Conservation (phyloP, 2,888 invertebrate species). For the Euclidia mi region DNA sequence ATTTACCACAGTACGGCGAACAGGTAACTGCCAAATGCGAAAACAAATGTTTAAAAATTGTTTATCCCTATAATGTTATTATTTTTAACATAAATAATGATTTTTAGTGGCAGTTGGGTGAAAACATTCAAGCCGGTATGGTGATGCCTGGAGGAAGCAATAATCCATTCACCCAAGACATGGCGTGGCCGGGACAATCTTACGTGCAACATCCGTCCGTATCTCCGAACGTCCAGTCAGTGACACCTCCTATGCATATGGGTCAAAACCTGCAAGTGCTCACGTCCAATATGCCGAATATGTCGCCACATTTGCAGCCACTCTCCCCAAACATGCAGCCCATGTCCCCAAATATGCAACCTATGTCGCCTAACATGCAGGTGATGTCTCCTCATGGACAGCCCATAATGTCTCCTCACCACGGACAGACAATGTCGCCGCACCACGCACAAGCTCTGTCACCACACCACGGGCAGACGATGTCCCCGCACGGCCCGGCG, state of each 20-base stretch:
- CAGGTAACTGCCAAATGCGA: no score
- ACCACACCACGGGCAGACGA: slow-evolving; percentile 21
- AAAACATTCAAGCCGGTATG: slow-evolving; percentile 42
- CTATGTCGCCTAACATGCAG: slow-evolving; percentile 26
- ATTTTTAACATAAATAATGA: background rate
- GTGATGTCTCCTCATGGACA: slow-evolving; percentile 23
- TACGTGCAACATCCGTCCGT: slow-evolving; percentile 27
- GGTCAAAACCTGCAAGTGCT: slow-evolving; percentile 29
- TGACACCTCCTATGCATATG: slow-evolving; percentile 19
- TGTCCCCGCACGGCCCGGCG: slow-evolving; percentile 30
- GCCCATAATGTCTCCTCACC: slow-evolving; percentile 18
- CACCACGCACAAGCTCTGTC: slow-evolving; percentile 31
- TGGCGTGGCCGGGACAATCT: slow-evolving; percentile 32
- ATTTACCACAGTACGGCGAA: slow-evolving; percentile 59
- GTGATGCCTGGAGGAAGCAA: slow-evolving; percentile 45
- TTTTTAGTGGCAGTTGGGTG: slow-evolving; percentile 23
- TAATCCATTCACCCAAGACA: slow-evolving; percentile 43
- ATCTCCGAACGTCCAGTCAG: slow-evolving; percentile 27
- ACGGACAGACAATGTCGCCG: slow-evolving; percentile 25
- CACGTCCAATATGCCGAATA: slow-evolving; percentile 17
- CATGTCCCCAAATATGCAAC: slow-evolving; percentile 30
- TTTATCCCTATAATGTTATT: no score
- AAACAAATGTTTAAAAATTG: no score
- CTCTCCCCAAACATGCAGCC: slow-evolving; percentile 26
- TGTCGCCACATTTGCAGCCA: slow-evolving; percentile 20